Percentiles rank a stretch among this genome's conserved stretches.
Conservation (phyloP, 2,797 vertebrate genomes). For the Melanotaenia trifasciata region DNA sequence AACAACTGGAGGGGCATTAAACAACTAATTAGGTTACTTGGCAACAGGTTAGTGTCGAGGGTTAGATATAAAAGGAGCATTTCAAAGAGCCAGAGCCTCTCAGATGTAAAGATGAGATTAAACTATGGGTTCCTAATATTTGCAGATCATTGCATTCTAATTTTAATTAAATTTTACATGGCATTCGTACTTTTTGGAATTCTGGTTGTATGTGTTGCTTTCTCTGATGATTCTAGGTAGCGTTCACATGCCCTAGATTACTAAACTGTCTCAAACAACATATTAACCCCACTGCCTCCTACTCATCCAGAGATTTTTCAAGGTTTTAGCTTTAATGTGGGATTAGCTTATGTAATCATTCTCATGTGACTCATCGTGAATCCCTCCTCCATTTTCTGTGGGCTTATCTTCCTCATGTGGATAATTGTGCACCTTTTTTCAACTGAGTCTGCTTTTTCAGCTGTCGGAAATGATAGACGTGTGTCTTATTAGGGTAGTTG, state of each 20-base stretch:
- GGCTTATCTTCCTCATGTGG: conserved; percentile 61
- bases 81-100: neutral
- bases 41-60: no score
- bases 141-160: no score
- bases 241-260: conserved; percentile 48
- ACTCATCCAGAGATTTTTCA: conserved; percentile 61
- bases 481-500: conserved; percentile 18
- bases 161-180: neutral
- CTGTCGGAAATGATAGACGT: conserved; percentile 40
- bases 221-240: conserved; percentile 27
- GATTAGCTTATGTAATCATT: conserved; percentile 76
- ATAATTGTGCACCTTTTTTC: conserved; percentile 63
- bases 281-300: conserved; percentile 65
- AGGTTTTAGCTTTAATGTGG: conserved; percentile 66
- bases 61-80: no score
- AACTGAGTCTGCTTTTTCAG: conserved; percentile 52
- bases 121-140: no score
- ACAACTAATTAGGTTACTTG: no score
- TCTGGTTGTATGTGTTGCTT: conserved; percentile 22
- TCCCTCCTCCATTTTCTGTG: conserved; percentile 64
- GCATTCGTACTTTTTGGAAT: neutral
- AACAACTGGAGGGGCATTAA: no score
- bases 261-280: conserved; percentile 65
- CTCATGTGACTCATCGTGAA: conserved; percentile 73
- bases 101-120: no score